phyloP scores from a whole-genome alignment of 1,140 invertebrate genomes.

The Hyphantria cunea region DNA sequence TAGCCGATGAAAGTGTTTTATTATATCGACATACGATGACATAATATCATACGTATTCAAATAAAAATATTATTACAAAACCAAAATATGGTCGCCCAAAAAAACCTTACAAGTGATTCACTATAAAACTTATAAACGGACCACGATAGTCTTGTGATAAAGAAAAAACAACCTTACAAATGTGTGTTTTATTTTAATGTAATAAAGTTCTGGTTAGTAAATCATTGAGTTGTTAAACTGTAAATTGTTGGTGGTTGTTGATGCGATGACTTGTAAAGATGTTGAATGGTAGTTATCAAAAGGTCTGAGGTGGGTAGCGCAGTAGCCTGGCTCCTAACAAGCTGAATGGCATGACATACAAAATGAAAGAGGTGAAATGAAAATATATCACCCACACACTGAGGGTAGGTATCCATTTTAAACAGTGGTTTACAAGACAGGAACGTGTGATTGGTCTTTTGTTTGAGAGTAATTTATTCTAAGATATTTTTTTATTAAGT shows the following conservation, averaged over 20 bases:
- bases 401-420: constrained; percentile 44
- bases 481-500: too few relatives aligned
- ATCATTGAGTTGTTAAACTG: background rate
- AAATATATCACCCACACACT: constrained; percentile 66
- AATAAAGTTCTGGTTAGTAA: too few relatives aligned
- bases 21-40: constrained; percentile 60
- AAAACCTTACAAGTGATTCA: constrained; percentile 66
- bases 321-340: constrained; percentile 60
- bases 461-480: too few relatives aligned
- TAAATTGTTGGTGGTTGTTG: constrained; percentile 30
- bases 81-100: constrained; percentile 35
- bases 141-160: constrained; percentile 28
- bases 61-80: constrained; percentile 50
- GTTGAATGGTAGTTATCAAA: constrained; percentile 52
- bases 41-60: constrained; percentile 67
- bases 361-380: constrained; percentile 70
- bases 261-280: constrained; percentile 60
- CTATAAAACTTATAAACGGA: constrained; percentile 52
- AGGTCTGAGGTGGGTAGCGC: constrained; percentile 56
- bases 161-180: too few relatives aligned
- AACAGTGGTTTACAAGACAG: background rate
- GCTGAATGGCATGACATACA: constrained; percentile 59
- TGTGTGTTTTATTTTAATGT: too few relatives aligned
- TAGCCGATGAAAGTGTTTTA: constrained; percentile 61
- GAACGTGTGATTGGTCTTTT: too few relatives aligned